phyloP scores from a whole-genome alignment of 2,113 vertebrate genomes.

The Tretioscincus oriximinensis region DNA sequence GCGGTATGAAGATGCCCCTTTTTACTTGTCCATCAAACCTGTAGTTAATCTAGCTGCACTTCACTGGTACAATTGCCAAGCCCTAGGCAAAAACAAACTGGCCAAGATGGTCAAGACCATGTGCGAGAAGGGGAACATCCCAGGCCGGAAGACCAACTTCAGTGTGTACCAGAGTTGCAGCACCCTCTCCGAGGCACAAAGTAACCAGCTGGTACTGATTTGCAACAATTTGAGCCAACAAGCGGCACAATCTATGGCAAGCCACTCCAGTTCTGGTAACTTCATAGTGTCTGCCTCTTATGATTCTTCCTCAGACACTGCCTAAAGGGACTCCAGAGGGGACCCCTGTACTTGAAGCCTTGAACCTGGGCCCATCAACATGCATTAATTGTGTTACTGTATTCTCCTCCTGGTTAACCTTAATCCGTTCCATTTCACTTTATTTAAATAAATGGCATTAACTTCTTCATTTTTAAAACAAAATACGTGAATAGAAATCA shows the following conservation, averaged over 20 bases:
- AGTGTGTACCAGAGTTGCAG: slow-evolving; percentile 87
- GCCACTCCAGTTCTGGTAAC: slow-evolving; percentile 73
- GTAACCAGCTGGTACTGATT: slow-evolving; percentile 84
- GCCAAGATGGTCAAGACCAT: slow-evolving; percentile 89
- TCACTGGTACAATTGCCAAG: slow-evolving; percentile 87
- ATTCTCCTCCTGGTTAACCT: slow-evolving; percentile 40
- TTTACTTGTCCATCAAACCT: slow-evolving; percentile 84
- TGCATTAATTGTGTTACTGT: slow-evolving; percentile 56
- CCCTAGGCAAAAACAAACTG: slow-evolving; percentile 85
- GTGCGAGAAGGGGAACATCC: slow-evolving; percentile 87
- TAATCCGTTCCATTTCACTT: slow-evolving; percentile 70
- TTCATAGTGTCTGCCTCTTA: slow-evolving; percentile 84
- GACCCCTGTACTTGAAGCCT: slow-evolving; percentile 21
- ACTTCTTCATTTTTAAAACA: slow-evolving; percentile 76
- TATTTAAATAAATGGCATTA: slow-evolving; percentile 73
- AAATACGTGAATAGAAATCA: slow-evolving; percentile 75
- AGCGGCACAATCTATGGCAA: slow-evolving; percentile 78
- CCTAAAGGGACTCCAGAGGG: slow-evolving; percentile 61
- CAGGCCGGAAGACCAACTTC: slow-evolving; percentile 84
- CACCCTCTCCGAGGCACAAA: slow-evolving; percentile 83
- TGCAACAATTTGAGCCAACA: slow-evolving; percentile 85
- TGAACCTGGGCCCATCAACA: slow-evolving; percentile 45
- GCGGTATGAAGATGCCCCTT: slow-evolving; percentile 82
- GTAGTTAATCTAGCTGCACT: slow-evolving; percentile 82
- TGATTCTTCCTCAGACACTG: slow-evolving; percentile 80